Evolutionary conservation across 2,113 vertebrate species (phyloP), one percentile per base, ranked within the genome.

Genomic region (Bujurquina vittata): DNA sequence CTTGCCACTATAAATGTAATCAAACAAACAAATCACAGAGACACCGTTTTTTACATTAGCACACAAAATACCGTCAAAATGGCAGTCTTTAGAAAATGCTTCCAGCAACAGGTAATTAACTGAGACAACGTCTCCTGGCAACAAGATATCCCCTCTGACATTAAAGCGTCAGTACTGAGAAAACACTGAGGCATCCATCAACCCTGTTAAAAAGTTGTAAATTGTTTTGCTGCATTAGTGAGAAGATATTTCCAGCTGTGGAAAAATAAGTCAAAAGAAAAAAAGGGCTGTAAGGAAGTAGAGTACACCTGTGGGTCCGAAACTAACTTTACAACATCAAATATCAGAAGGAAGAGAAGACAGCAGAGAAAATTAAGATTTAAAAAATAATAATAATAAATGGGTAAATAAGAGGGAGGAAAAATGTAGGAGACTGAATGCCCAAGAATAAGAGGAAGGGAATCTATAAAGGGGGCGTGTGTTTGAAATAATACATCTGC

Each of bases 291-390:
- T 77, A 55, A 69, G 49, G 88, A 90, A 83, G 49, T 87, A 59
- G 81, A 87, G 80, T 80, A 88, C 18, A 82, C 82, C 76, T 86
- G 87, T 81, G 83, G 31, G 75, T 63, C 52, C 77, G 63, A 43
- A 26, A 52, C 74, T 77, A 26, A 52, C 74, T 77, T 43, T 10
- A 85, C 3, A 43, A 87, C 56, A 84, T 59, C 23, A 72, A 84
- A 88, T 73, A 77, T 22, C 46, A 63, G 49, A 33, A 2, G 46
- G 56, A 20, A 29, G 33, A 20, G n/a, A 75, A 4, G 33, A 52
- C 35, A 20, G 57, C 8, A n/a, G 18, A 63, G 59, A 43, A 5
- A 67, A 26, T 76, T 17, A 10, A 67, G 40, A 72, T 52, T n/a
- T n/a, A n/a, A n/a, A n/a, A n/a, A 65, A 46, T 52, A 29, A 33